Percentiles rank a stretch among this genome's conserved stretches.
Evolutionary conservation across 2,888 invertebrate genomes (phyloP).

Genomic region (Orchesella flavescens): DNA sequence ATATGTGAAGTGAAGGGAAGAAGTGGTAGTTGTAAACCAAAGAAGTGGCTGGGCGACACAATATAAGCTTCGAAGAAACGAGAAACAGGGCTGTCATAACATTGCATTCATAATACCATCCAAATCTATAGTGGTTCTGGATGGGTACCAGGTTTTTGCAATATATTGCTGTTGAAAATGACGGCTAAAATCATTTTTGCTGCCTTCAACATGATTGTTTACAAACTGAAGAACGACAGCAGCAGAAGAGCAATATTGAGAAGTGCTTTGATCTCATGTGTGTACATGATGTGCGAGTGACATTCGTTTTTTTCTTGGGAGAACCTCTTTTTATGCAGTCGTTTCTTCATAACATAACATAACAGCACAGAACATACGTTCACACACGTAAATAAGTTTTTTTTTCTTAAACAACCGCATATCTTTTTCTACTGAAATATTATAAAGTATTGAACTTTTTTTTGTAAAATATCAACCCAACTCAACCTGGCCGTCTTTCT

Average conservation of each 20-base stretch:
- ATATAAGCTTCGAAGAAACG: too few species aligned
- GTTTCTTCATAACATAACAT: too few species aligned
- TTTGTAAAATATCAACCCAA: too few species aligned
- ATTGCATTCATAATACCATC: background rate
- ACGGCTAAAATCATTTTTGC: slow-evolving; percentile 27
- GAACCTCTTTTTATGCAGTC: background rate
- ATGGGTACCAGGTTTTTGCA: slow-evolving; percentile 16
- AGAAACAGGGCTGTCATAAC: background rate
- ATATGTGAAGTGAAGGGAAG: too few species aligned
- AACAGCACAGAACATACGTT: too few species aligned
- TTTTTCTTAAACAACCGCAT: too few species aligned
- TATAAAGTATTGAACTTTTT: too few species aligned
- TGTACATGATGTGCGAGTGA: slow-evolving; percentile 30
- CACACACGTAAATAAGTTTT: too few species aligned
- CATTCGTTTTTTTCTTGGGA: background rate
- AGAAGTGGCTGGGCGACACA: too few species aligned
- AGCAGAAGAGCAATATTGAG: background rate
- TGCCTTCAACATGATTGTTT: slow-evolving; percentile 28
- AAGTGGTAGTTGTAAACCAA: too few species aligned
- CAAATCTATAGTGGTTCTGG: slow-evolving; percentile 13
- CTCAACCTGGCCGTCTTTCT: too few species aligned
- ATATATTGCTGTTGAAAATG: slow-evolving; percentile 32
- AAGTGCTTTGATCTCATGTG: slow-evolving; percentile 36
- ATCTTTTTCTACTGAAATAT: too few species aligned
- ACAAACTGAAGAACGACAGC: slow-evolving; percentile 1